Percentiles rank a stretch among this genome's conserved stretches.
Conservation (phyloP, 2,888 invertebrate genomes). For the Corythucha ciliata region DNA sequence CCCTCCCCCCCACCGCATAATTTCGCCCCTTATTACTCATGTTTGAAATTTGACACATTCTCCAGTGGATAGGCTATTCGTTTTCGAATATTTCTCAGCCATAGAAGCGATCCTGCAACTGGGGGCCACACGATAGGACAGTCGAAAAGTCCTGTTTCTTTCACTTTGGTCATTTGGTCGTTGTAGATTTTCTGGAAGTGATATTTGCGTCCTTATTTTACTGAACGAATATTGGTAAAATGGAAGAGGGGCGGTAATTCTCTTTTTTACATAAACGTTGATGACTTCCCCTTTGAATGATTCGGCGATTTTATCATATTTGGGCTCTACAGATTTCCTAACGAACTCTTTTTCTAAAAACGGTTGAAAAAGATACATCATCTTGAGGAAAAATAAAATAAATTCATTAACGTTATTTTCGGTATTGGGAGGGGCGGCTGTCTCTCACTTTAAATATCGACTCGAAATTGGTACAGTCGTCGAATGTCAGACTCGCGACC, state of each 20-base stretch:
- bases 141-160: constrained; percentile 37
- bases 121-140: constrained; percentile 65
- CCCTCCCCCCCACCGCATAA: not conserved
- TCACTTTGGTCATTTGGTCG: constrained; percentile 39
- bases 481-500: constrained; percentile 68
- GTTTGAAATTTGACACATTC: constrained; percentile 54
- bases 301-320: constrained; percentile 52
- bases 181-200: constrained; percentile 37
- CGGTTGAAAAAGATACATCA: constrained; percentile 62
- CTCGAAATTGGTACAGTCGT: constrained; percentile 63
- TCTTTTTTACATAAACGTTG: constrained; percentile 12
- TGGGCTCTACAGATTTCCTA: constrained; percentile 57
- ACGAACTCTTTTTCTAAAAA: constrained; percentile 67
- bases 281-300: constrained; percentile 16
- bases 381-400: constrained; percentile 47
- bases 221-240: not conserved
- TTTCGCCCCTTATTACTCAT: no score
- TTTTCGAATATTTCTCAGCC: constrained; percentile 56
- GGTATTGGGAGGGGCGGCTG: not conserved
- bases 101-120: constrained; percentile 63
- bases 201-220: no score
- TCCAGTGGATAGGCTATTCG: constrained; percentile 52
- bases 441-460: constrained; percentile 50
- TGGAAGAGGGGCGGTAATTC: not conserved
- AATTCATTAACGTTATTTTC: not conserved